Evolutionary conservation across 2,888 invertebrate genomes (phyloP).

Genomic region (Nemoura dubitans): DNA sequence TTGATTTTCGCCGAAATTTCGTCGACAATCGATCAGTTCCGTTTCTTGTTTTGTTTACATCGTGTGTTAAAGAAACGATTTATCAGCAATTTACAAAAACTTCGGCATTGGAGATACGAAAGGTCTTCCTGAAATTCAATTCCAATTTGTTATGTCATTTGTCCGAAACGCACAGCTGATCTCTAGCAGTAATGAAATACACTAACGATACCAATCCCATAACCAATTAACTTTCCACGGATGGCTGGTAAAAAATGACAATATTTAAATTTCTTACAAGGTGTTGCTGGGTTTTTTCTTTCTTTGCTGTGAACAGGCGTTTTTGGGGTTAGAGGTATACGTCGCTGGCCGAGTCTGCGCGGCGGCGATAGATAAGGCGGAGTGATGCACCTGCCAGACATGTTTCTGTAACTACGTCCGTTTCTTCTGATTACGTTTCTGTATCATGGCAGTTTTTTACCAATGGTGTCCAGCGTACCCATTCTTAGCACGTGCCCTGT

Average conservation of each 20-base stretch:
- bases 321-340: slow-evolving; percentile 23
- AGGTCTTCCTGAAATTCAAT: not conserved
- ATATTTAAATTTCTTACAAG: slow-evolving; percentile 7
- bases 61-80: not conserved
- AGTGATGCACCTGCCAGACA: slow-evolving; percentile 31
- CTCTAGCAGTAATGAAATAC: not conserved
- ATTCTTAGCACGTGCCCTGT: slow-evolving; percentile 13
- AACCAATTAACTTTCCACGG: slow-evolving; percentile 4
- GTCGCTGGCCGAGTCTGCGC: too few relatives aligned
- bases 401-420: slow-evolving; percentile 24
- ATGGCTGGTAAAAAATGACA: not conserved
- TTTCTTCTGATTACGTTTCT: not conserved
- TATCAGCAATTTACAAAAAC: not conserved
- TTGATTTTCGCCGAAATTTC: not conserved
- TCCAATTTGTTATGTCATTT: not conserved
- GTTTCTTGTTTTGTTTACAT: not conserved
- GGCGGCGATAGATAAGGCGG: slow-evolving; percentile 25
- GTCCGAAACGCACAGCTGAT: not conserved
- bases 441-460: slow-evolving; percentile 21
- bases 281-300: slow-evolving; percentile 5
- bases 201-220: not conserved
- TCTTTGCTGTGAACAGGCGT: slow-evolving; percentile 3
- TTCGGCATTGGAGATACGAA: not conserved
- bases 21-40: not conserved
- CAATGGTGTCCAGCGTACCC: slow-evolving; percentile 15